A percentile compares a stretch with the other conserved stretches of the same genome.
Conservation (phyloP, 2,888 invertebrate species). For the Frankliniella intonsa region DNA sequence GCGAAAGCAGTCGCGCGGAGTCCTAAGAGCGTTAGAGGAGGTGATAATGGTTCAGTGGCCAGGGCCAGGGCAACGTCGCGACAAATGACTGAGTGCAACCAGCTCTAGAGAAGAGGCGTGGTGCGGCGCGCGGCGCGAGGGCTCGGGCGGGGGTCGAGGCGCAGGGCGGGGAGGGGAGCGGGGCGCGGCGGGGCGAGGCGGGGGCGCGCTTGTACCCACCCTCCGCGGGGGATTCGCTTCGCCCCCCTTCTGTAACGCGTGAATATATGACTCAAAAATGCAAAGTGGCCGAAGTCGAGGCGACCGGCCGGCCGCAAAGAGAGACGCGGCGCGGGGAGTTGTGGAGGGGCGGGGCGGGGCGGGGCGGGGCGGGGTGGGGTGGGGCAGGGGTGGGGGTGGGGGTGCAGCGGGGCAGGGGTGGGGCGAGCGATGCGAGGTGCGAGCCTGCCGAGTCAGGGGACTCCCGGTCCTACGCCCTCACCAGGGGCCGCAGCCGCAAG, state of each 20-base stretch:
- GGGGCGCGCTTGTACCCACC: not conserved
- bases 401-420: too few species aligned
- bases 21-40: too few species aligned
- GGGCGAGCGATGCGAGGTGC: too few species aligned
- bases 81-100: not conserved
- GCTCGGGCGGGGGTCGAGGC: not conserved
- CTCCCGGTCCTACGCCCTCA: too few species aligned
- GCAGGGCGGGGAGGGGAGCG: not conserved
- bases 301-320: not conserved
- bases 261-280: constrained; percentile 6
- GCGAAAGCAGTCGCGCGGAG: too few species aligned
- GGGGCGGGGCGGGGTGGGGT: not conserved
- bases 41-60: too few species aligned
- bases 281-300: not conserved
- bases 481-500: too few species aligned
- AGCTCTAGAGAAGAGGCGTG: not conserved
- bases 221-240: not conserved
- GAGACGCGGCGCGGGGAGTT: not conserved
- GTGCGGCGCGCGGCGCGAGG: not conserved
- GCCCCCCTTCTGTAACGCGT: not conserved
- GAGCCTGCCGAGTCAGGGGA: too few species aligned
- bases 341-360: not conserved
- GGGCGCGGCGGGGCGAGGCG: not conserved
- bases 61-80: not conserved
- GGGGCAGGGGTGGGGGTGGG: too few species aligned